Percentiles rank a stretch among this genome's conserved stretches.
phyloP scores from a whole-genome alignment of 2,888 invertebrate species.

The Diarsia brunnea region DNA sequence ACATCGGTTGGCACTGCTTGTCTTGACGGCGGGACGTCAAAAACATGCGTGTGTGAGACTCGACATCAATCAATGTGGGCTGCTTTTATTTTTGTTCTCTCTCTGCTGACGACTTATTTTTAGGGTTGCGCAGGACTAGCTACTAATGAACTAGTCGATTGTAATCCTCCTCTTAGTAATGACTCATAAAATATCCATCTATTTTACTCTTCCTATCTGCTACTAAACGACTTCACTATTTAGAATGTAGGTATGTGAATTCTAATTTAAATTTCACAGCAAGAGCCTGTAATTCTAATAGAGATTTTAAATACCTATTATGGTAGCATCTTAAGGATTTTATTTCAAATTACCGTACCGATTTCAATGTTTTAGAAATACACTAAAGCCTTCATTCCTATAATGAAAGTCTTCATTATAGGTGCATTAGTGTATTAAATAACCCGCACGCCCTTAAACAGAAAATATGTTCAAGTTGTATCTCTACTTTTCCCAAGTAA shows the following conservation, averaged over 20 bases:
- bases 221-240: background rate
- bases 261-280: conserved; percentile 56
- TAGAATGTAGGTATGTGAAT: conserved; percentile 38
- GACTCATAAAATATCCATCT: conserved; percentile 55
- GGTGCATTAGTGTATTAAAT: background rate
- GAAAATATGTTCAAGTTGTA: background rate
- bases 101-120: conserved; percentile 76
- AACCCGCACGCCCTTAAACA: too few relatives aligned
- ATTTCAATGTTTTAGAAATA: background rate
- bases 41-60: conserved; percentile 84
- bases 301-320: background rate
- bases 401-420: background rate
- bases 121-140: conserved; percentile 64
- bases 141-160: conserved; percentile 65
- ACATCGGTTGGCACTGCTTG: conserved; percentile 83
- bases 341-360: background rate
- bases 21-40: conserved; percentile 85
- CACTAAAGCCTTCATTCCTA: background rate
- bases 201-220: conserved; percentile 34
- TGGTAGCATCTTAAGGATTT: background rate
- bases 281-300: conserved; percentile 44
- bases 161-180: conserved; percentile 49
- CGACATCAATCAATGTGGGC: conserved; percentile 87
- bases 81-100: conserved; percentile 83
- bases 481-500: background rate